These are phyloP conservation scores for Pyrochroa serraticornis DNA, from an alignment of 2,888 invertebrate species.

Conservation along the genomic window DNA sequence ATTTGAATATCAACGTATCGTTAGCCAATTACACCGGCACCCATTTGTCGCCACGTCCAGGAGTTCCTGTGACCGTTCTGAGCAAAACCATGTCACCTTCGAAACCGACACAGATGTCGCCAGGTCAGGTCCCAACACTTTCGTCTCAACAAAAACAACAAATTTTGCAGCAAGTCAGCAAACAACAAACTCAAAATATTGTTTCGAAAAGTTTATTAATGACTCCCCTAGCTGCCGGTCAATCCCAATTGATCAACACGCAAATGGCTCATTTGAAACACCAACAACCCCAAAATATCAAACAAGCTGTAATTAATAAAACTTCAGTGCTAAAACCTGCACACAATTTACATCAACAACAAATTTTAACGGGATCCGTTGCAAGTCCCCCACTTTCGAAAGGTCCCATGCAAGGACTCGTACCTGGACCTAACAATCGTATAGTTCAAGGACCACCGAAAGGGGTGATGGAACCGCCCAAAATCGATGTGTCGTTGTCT, in stretches of 20 bases:
- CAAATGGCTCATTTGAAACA: constrained; percentile 59
- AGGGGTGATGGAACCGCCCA: constrained; percentile 61
- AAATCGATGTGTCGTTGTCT: constrained; percentile 62
- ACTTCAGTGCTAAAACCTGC: constrained; percentile 42
- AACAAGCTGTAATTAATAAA: constrained; percentile 53
- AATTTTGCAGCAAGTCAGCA: constrained; percentile 34
- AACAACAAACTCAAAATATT: constrained; percentile 21
- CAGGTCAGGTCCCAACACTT: constrained; percentile 27
- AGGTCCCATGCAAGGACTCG: constrained; percentile 35
- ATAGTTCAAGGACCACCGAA: constrained; percentile 64
- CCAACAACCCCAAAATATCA: constrained; percentile 42
- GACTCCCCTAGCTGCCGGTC: constrained; percentile 10
- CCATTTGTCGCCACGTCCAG: constrained; percentile 50
- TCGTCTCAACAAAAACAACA: constrained; percentile 39
- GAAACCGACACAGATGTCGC: constrained; percentile 43
- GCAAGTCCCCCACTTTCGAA: constrained; percentile 56
- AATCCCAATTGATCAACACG: constrained; percentile 47
- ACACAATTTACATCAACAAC: constrained; percentile 43
- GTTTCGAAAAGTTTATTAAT: constrained; percentile 6
- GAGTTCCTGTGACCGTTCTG: constrained; percentile 31
- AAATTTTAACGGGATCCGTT: constrained; percentile 61
- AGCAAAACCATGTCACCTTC: constrained; percentile 38
- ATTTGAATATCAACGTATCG: constrained; percentile 52
- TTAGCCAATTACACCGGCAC: constrained; percentile 44
- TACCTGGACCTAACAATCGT: constrained; percentile 59